A percentile compares a stretch with the other conserved stretches of the same genome.
Conservation (phyloP, 1,140 invertebrate species). For the Cydia strobilella region DNA sequence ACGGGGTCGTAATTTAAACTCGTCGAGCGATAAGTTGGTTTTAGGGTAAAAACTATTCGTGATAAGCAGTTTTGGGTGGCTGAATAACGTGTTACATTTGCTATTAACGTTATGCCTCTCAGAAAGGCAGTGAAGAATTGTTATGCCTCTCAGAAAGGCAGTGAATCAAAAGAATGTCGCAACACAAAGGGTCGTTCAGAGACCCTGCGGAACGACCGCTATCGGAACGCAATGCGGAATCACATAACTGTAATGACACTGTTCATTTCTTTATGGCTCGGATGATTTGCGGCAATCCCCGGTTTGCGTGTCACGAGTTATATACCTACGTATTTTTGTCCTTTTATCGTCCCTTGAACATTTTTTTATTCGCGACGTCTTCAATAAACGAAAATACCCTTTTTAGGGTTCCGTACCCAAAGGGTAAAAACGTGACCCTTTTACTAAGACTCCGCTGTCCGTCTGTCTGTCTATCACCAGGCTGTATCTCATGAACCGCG, state of each 20-base stretch:
- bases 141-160: constrained; percentile 24
- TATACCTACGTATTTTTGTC: background rate
- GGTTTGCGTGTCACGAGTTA: background rate
- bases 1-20: constrained; percentile 28
- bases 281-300: constrained; percentile 29
- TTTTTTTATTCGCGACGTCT: background rate
- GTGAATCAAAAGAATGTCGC: constrained; percentile 41
- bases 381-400: too few relatives aligned
- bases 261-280: constrained; percentile 48
- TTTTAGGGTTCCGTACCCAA: too few relatives aligned
- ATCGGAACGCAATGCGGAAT: constrained; percentile 56
- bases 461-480: too few relatives aligned
- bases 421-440: too few relatives aligned
- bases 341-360: background rate
- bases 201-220: constrained; percentile 50
- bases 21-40: constrained; percentile 29
- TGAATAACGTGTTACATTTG: background rate
- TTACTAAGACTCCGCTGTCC: too few relatives aligned
- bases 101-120: background rate
- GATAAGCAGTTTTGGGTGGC: constrained; percentile 5
- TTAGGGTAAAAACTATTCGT: background rate
- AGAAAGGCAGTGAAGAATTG: constrained; percentile 36
- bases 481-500: too few relatives aligned
- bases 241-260: constrained; percentile 46
- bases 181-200: constrained; percentile 43